Conservation (phyloP, 23 tunicate genomes). For the Phallusia fumigata region DNA sequence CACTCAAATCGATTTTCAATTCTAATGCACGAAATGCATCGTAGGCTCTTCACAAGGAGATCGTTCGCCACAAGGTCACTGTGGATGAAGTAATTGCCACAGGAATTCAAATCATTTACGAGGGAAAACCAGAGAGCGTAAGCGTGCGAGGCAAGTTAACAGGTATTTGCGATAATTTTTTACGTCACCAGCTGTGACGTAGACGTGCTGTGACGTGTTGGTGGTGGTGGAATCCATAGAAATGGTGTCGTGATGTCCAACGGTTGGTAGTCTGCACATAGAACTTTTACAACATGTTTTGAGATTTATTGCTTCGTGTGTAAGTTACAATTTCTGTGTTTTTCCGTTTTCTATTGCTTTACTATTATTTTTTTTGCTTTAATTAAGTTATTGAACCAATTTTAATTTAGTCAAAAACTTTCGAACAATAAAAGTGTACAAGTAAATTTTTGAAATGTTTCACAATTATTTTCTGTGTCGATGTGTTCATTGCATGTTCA, state of each 20-base stretch:
- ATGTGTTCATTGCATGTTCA: no score
- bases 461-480: no score
- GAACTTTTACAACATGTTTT: background rate
- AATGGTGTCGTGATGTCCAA: slow-evolving; percentile 8
- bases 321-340: no score
- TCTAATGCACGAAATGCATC: background rate
- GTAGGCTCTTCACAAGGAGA: slow-evolving; percentile 67
- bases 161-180: slow-evolving; percentile 38
- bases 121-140: slow-evolving; percentile 88
- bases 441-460: no score
- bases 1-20: no score
- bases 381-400: no score
- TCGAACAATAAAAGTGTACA: no score
- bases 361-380: no score
- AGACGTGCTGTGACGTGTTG: slow-evolving; percentile 23
- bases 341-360: no score
- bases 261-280: slow-evolving; percentile 10
- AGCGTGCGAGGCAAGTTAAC: slow-evolving; percentile 94
- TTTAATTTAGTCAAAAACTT: no score
- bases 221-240: background rate
- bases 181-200: slow-evolving; percentile 1
- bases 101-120: slow-evolving; percentile 67
- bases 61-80: slow-evolving; percentile 66
- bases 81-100: slow-evolving; percentile 74
- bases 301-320: no score